A percentile compares a stretch with the other conserved stretches of the same genome.
Conservation (phyloP, 2,113 vertebrate species). For the Ammodytes dubius region DNA sequence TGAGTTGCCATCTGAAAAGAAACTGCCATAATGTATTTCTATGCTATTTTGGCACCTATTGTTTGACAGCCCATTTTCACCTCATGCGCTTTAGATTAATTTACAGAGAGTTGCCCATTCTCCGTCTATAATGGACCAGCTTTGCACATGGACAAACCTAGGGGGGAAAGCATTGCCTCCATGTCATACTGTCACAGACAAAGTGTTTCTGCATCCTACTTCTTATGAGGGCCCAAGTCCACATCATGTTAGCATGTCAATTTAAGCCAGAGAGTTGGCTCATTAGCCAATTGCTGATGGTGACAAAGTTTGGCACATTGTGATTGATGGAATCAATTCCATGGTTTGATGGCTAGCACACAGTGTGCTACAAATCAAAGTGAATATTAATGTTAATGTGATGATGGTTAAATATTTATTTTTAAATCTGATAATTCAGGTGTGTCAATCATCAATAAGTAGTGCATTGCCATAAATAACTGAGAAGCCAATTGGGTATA, state of each 20-base stretch:
- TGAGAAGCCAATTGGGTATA: neutral
- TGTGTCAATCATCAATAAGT: neutral
- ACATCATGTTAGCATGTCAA: neutral
- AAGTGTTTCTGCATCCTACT: neutral
- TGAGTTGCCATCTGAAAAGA: slow-evolving; percentile 64
- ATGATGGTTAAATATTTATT: neutral
- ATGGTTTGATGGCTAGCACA: neutral
- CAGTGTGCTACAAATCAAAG: neutral
- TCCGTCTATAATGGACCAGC: neutral
- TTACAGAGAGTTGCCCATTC: neutral
- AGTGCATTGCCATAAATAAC: neutral
- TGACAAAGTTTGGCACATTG: neutral
- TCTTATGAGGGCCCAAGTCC: neutral
- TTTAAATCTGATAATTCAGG: neutral
- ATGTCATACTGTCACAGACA: neutral
- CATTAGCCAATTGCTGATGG: slow-evolving; percentile 2
- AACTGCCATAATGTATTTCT: slow-evolving; percentile 47
- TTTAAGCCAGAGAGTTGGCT: neutral
- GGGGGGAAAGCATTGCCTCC: neutral
- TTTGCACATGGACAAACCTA: neutral
- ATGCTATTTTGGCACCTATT: slow-evolving; percentile 49
- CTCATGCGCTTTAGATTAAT: slow-evolving; percentile 28
- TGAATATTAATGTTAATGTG: slow-evolving; percentile 4
- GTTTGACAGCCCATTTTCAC: slow-evolving; percentile 42
- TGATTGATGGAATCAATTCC: neutral